Percentiles rank a stretch among this genome's conserved stretches.
Conservation (phyloP, 2,797 vertebrate genomes). For the Kryptolebias ocellatus region DNA sequence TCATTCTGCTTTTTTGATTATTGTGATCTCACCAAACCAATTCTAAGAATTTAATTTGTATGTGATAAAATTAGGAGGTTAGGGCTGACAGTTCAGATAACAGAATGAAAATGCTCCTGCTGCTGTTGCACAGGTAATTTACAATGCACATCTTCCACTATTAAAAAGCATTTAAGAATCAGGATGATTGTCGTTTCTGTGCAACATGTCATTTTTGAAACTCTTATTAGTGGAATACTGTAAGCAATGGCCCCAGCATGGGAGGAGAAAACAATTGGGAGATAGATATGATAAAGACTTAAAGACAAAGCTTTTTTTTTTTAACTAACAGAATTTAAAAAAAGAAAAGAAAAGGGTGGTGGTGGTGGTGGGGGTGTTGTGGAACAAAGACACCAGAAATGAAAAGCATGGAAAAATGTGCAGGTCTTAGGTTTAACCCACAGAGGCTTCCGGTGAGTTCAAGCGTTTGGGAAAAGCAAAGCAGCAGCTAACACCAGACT, state of each 20-base stretch:
- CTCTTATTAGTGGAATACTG: not conserved
- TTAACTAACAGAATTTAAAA: constrained; percentile 15
- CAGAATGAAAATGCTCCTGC: not conserved
- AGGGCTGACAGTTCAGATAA: not conserved
- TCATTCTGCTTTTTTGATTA: not conserved
- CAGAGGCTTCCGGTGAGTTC: constrained; percentile 34
- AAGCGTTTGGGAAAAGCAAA: constrained; percentile 48
- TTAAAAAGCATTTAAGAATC: constrained; percentile 6
- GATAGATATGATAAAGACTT: constrained; percentile 15
- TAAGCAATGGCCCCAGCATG: not conserved
- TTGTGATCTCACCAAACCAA: constrained; percentile 3
- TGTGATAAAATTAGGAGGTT: constrained; percentile 3
- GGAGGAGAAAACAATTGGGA: constrained; percentile 7
- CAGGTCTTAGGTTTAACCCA: constrained; percentile 42
- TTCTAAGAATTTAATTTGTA: not conserved
- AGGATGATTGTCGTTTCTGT: constrained; percentile 3
- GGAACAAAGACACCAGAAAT: constrained; percentile 17
- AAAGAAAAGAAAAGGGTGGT: no score
- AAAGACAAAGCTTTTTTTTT: constrained; percentile 25
- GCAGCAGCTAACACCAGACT: constrained; percentile 44
- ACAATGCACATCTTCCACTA: constrained; percentile 13
- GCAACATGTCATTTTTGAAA: not conserved
- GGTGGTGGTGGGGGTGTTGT: constrained; percentile 1
- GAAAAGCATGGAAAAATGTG: constrained; percentile 17
- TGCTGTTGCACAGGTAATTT: constrained; percentile 13